Conservation (phyloP, 1,140 invertebrate species). For the Arctopsyche grandis region DNA sequence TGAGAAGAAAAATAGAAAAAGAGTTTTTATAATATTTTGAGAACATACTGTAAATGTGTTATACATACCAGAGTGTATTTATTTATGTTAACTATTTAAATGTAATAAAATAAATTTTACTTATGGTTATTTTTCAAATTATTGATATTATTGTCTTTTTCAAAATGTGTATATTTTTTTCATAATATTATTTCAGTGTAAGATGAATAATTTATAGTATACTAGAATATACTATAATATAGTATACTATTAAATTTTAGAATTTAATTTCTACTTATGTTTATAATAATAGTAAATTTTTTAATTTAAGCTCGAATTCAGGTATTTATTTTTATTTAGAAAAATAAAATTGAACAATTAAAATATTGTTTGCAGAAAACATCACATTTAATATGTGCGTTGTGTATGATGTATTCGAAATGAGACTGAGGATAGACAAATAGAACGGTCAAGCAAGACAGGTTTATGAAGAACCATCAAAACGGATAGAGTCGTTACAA, state of each 20-base stretch:
- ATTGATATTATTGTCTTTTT: too few species aligned
- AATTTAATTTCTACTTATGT: neutral
- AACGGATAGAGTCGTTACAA: slow-evolving; percentile 36
- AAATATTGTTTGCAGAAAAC: slow-evolving; percentile 13
- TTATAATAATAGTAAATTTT: neutral
- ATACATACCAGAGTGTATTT: too few species aligned
- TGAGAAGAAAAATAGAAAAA: too few species aligned
- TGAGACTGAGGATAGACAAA: slow-evolving; percentile 36
- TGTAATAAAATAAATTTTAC: too few species aligned
- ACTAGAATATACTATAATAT: neutral
- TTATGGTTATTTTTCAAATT: too few species aligned
- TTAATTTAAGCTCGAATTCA: neutral
- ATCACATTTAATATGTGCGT: slow-evolving; percentile 37
- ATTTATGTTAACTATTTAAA: too few species aligned
- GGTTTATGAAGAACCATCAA: slow-evolving; percentile 43
- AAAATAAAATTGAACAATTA: neutral
- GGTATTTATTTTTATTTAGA: neutral
- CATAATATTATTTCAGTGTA: too few species aligned
- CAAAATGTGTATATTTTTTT: too few species aligned
- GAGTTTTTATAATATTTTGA: neutral
- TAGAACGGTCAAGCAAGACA: slow-evolving; percentile 34
- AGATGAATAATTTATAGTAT: neutral
- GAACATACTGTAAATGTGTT: neutral
- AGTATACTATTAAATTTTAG: neutral
- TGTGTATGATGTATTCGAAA: slow-evolving; percentile 27